Base-by-base conservation (phyloP, 2,113 vertebrate genomes). In the Thymallus thymallus region DNA sequence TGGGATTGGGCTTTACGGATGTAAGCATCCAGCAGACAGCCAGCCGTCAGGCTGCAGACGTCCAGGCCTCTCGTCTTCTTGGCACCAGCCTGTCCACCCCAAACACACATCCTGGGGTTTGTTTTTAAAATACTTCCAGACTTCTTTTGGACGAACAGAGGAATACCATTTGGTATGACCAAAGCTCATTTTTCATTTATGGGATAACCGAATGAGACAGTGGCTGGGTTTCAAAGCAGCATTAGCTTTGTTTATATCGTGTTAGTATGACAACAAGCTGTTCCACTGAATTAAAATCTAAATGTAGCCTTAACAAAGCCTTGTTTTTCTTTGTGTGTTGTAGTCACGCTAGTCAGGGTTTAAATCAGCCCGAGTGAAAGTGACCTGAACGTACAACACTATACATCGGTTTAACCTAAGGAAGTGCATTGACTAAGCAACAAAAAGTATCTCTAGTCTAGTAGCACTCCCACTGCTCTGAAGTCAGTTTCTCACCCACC, bases 51-150 rank as follows among this genome's bases (percentile, higher is more conserved):
- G 87, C 20, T 14, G 41, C 6, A 3, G n/a, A 9, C 75, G 77
- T 64, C 68, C 51, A 74, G 80, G 81, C 82, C 35, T 84, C 85
- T 82, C 58, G 71, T 87, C 79, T 88, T 71, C 80, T 82, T 78
- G 86, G 80, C 77, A 86, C 73, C 62, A 75, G 69, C 55, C 72
- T 81, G 78, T 86, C 80, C 82, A 83, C 74, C 82, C 35, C 84
- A 83, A 85, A 87, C 77, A 80, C 74, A 86, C 79, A 22, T 84
- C 81, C 68, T 35, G 46, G 67, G 79, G 24, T 87, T 88, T 84
- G 77, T 85, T 82, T 83, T 81, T 75, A 78, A 86, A 91, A 86
- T 86, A 86, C 79, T 90, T 86, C 84, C 35, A 41, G 84, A 87
- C 81, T 82, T 84, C 71, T 85, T 82, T 86, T 83, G 80, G 61